A percentile compares a stretch with the other conserved stretches of the same genome.
Evolutionary conservation across 2,797 vertebrate genomes (phyloP).

Genomic region (Masticophis lateralis): DNA sequence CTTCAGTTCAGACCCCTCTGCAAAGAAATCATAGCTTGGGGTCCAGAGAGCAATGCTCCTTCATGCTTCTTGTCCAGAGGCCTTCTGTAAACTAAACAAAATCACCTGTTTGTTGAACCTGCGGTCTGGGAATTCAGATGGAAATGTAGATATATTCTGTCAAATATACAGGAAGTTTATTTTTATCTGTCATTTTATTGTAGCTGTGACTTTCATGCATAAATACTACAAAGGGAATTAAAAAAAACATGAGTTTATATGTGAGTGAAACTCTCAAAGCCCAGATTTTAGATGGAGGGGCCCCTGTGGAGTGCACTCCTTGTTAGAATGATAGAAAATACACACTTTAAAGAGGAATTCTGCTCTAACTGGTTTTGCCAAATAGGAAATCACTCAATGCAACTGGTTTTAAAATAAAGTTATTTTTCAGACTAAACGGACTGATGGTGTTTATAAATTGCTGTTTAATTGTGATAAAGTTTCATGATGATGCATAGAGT

Average conservation of each 20-base stretch:
- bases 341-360: slow-evolving; percentile 45
- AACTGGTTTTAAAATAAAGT: slow-evolving; percentile 78
- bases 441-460: slow-evolving; percentile 42
- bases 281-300: slow-evolving; percentile 32
- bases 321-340: slow-evolving; percentile 20
- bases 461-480: neutral
- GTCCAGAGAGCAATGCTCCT: slow-evolving; percentile 22
- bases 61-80: slow-evolving; percentile 31
- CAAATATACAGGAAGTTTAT: slow-evolving; percentile 56
- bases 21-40: slow-evolving; percentile 30
- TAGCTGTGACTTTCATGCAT: slow-evolving; percentile 63
- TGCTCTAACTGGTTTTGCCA: slow-evolving; percentile 70
- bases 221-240: slow-evolving; percentile 57
- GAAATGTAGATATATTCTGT: slow-evolving; percentile 59
- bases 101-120: slow-evolving; percentile 41
- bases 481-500: neutral
- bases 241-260: slow-evolving; percentile 27
- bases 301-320: slow-evolving; percentile 44
- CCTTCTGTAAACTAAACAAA: slow-evolving; percentile 42
- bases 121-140: slow-evolving; percentile 42
- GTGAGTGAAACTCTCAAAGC: slow-evolving; percentile 49
- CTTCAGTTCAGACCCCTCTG: slow-evolving; percentile 39
- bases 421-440: slow-evolving; percentile 75
- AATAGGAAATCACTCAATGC: slow-evolving; percentile 70
- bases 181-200: slow-evolving; percentile 58